Percentiles rank a stretch among this genome's conserved stretches.
Conservation (phyloP, 1,140 invertebrate species). For the Aethina tumida region DNA sequence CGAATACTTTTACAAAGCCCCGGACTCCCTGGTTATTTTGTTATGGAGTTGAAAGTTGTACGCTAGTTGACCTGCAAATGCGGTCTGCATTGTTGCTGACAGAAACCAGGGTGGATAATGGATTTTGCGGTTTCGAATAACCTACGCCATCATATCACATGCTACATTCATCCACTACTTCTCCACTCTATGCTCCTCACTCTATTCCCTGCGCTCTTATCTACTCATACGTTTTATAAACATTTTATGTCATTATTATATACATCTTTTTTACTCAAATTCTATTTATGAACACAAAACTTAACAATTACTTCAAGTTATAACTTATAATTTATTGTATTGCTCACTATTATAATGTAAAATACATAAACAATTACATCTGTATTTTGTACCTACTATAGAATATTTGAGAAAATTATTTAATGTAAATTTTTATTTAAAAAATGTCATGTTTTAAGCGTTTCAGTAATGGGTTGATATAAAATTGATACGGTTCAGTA, state of each 20-base stretch:
- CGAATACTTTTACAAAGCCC: neutral
- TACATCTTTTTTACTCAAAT: neutral
- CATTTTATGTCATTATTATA: neutral
- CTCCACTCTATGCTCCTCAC: neutral
- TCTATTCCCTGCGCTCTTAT: neutral
- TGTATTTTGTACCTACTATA: too few relatives aligned
- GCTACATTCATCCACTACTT: neutral
- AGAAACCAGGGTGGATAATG: conserved; percentile 3
- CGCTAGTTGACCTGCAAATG: neutral
- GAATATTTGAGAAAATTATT: too few relatives aligned
- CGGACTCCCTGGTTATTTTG: neutral
- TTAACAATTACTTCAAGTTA: neutral
- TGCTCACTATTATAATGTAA: too few relatives aligned
- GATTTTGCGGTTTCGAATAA: conserved; percentile 1
- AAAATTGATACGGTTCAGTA: too few relatives aligned
- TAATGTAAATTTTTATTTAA: too few relatives aligned
- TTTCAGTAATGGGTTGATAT: too few relatives aligned
- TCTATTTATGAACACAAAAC: neutral
- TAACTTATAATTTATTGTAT: neutral
- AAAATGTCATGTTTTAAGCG: too few relatives aligned
- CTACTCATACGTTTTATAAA: neutral
- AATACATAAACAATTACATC: too few relatives aligned
- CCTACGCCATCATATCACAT: conserved; percentile 1
- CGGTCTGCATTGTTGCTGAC: conserved; percentile 2
- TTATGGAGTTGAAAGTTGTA: conserved; percentile 3